Base-by-base conservation (phyloP, 2,113 vertebrate species). In the Jacana jacana region DNA sequence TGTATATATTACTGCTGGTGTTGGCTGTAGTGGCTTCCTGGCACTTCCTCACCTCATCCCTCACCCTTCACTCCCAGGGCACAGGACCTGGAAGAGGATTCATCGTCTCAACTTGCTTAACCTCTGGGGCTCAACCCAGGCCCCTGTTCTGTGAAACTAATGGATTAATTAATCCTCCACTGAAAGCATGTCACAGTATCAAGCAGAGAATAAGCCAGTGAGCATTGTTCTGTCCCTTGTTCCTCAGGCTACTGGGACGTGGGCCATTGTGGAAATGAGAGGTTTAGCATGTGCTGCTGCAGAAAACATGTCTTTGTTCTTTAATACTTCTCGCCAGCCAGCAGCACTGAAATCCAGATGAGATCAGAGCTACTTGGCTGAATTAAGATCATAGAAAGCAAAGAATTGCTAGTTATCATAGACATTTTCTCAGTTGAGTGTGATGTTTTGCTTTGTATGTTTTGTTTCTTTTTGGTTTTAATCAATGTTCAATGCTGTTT, bases 51-150 rank as follows among this genome's bases (percentile, higher is more conserved):
- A 30, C 17, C 31, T 93, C 40, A 17, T 37, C 9, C 5, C 10
- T 6, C 44, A 9, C 48, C 0, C 0, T 44, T 35, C 33, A 6
- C 5, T 49, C 44, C 28, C 12, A 13, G 33, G 20, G 19, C 51
- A 35, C 19, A 16, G 49, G 68, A 85, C 25, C 39, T 70, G 49
- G 40, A 51, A 39, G 15, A 73, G 15, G 25, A 65, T 52, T 58
- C 44, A 3, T 35, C 33, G 16, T 37, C 40, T 78, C 44, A 70
- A 51, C 25, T 48, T 22, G 20, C 54, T 76, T 44, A 13, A 81
- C 55, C 65, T 37, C 46, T 3, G 2, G 52, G 83, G 48, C 25
- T 64, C 17, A 11, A 42, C 58, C 57, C 49, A 55, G 3, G 16
- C 6, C 46, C 35, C n/a, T 35, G 0, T n/a, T 44, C 57, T 61